Base-by-base conservation (phyloP, 2,888 invertebrate genomes). In the Augiades crinisus region DNA sequence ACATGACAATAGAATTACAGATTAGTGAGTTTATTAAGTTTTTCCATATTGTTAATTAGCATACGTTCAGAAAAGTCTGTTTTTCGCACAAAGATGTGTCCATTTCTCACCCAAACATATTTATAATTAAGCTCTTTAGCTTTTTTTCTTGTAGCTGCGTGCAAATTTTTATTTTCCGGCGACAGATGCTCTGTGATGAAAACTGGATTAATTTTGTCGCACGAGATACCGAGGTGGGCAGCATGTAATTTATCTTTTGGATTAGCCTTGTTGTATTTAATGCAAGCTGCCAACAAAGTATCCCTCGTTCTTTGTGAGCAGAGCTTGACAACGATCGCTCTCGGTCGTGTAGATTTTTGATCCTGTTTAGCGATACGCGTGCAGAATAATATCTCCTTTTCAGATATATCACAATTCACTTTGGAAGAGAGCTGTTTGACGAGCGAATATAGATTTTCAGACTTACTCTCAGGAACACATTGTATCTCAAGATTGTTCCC, bases 41-140 rank as follows among this genome's bases (percentile, higher is more conserved):
- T 38, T 6, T 37, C 37, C 5, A 37, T 12, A 17, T 17, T 38
- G 1, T 13, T 38, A 4, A 38, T 22, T 4, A 22, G 5, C 8
- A 38, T 38, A 19, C 38, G 38, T 22, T 38, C 38, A 1, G 38
- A 38, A 12, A 38, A 38, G 5, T 38, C 22, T 6, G 38, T 38
- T 22, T 38, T 38, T 4, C 38, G 38, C 5, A 38, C 6, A 22
- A 38, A 38, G n/a, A 38, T 22, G 22, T 37, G 19, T n/a, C 37
- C 37, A 12, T 37, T 37, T n/a, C 37, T 19, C 2, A 37, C 21
- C 37, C 37, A 38, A 6, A 22, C 22, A 22, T 22, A 38, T 3
- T 38, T 38, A 2, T 22, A 38, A 12, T 22, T 22, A 7, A 38
- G 13, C 22, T 38, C 38, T 38, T 21, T 37, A 5, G 37, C 37